Base-by-base conservation (phyloP, 2,113 vertebrate genomes). In the Paramisgurnus dabryanus region DNA sequence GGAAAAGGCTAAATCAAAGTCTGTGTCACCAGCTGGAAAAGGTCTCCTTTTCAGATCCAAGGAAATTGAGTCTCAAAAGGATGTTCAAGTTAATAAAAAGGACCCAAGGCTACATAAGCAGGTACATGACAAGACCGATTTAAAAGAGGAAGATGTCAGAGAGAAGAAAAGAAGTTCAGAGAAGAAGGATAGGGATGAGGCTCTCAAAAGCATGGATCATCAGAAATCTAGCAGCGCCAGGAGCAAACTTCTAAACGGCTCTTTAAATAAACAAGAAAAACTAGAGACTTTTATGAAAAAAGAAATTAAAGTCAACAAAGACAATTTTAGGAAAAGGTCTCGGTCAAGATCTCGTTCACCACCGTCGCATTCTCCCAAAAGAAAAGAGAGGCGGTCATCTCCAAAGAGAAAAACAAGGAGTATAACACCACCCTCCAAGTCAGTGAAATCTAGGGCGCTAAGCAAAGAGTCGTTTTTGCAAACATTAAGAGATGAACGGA, bases 41-140 rank as follows among this genome's bases (percentile, higher is more conserved):
- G 83, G 67, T 78, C 0, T 90, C 85, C 6, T 86, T 79, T 85
- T 69, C 76, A 90, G 95, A 92, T 91, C 86, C 70, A 97, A 95
- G 87, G 91, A 67, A 39, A 81, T 85, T 4, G 95, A 95, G 79
- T 63, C 83, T 0, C 95, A 97, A 83, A 27, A 95, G 94, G 84
- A 77, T 88, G 76, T 89, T 10, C 96, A 97, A 34, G 82, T 93
- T 60, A 92, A 86, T 7, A 98, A 96, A 83, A 95, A 96, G 80
- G 98, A 99, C 79, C 96, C 96, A 12, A 89, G 97, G 69, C 87
- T 97, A 66, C 95, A 92, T 82, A 98, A 96, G 66, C 96, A 96
- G 34, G 82, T 93, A 41, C 92, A 94, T 0, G 96, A 98, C 77
- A 97, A 96, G 83, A 78, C 83, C 0, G 94, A 95, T 43, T 69